Percentiles rank a stretch among this genome's conserved stretches.
Conservation (phyloP, 1,140 invertebrate genomes). For the Cydia pomonella region DNA sequence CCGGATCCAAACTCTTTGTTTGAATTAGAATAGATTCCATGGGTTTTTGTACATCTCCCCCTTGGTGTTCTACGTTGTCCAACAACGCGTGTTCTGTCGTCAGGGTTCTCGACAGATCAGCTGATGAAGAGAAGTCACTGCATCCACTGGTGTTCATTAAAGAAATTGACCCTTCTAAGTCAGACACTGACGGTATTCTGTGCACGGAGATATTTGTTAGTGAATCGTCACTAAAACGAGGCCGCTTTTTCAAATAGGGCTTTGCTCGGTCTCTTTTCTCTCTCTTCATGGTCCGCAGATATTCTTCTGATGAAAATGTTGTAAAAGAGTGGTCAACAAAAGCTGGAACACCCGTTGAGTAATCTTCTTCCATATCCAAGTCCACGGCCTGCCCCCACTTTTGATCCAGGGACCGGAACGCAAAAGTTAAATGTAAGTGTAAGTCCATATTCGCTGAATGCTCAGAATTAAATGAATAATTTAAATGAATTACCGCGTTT, state of each 20-base stretch:
- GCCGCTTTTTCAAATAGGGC: constrained; percentile 41
- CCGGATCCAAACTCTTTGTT: not conserved
- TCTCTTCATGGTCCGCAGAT: constrained; percentile 42
- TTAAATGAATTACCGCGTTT: not conserved
- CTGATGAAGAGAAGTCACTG: not conserved
- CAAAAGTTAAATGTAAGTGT: constrained; percentile 55
- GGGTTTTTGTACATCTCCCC: not conserved
- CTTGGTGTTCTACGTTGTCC: not conserved
- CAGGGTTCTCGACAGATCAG: not conserved
- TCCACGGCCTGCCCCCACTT: constrained; percentile 60
- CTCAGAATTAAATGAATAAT: not conserved
- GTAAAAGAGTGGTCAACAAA: constrained; percentile 46
- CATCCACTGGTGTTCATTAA: not conserved
- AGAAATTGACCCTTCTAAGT: constrained; percentile 29
- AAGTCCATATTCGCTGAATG: constrained; percentile 49
- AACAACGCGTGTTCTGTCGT: not conserved
- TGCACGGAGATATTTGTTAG: constrained; percentile 42
- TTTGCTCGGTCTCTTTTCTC: constrained; percentile 36
- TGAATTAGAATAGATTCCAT: not conserved
- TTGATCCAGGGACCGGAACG: constrained; percentile 55
- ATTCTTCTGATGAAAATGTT: constrained; percentile 62
- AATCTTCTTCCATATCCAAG: constrained; percentile 46
- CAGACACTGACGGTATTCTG: constrained; percentile 40
- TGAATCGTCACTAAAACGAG: constrained; percentile 33
- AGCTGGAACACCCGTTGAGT: constrained; percentile 40